Base-by-base conservation (phyloP, 2,888 invertebrate species). In the Spisula subtruncata region DNA sequence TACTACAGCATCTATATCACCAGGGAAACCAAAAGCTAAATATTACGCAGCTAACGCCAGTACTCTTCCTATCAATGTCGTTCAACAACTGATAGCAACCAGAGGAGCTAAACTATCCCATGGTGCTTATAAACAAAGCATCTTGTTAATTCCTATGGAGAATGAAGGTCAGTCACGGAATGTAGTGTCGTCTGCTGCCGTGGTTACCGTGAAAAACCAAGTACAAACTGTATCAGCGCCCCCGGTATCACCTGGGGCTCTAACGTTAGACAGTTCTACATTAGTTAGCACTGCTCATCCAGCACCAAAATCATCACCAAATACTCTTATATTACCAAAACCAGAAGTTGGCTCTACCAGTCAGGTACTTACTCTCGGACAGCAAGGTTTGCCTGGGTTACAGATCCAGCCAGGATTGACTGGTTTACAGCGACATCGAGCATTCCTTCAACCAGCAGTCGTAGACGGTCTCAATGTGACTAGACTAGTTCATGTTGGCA, bases 51-150 rank as follows among this genome's bases (percentile, higher is more conserved):
- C 94, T 20, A 94, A 94, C 89, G 92, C 94, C 1, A 93, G 93
- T 82, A 93, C 92, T 71, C 88, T 95, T 85, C 94, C 95, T 81
- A 94, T 95, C 41, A 92, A 93, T 80, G 93, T 96, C 35, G 83
- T 95, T 32, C 95, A 96, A 87, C 95, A 96, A 89, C 91, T 96
- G 84, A 83, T 96, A 35, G 95, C 94, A 82, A 94, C 94, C 20
- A 93, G 95, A 83, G 94, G 94, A 20, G 91, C 94, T 10, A 93
- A 84, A 94, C 83, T 93, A 94, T 66, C 94, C 94, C 80, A 93
- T 92, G 25, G 93, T 93, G 18, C 92, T 91, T 41, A 93, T 86
- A 93, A 92, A 81, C 90, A 92, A 48, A 91, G 91, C 86, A 91
- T 92, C 29, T 60, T 92, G 54, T 90, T 88, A 83, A 92, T 92